Conservation (phyloP, 2,888 invertebrate genomes). For the Melanophora roralis region DNA sequence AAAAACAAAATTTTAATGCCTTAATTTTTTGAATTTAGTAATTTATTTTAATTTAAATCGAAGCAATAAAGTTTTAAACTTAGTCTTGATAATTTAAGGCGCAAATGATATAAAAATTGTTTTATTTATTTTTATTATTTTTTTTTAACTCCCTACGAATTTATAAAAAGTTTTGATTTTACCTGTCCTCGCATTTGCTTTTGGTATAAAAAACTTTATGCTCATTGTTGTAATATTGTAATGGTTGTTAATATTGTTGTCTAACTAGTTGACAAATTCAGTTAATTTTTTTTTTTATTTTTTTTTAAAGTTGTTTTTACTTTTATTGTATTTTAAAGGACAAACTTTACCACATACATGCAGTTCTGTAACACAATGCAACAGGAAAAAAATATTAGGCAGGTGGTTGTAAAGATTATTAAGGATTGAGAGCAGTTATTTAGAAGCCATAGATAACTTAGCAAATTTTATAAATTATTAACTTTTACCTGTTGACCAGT, state of each 20-base stretch:
- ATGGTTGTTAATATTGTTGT: slow-evolving; percentile 48
- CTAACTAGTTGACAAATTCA: slow-evolving; percentile 52
- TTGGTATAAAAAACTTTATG: slow-evolving; percentile 20
- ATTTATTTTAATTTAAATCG: background rate
- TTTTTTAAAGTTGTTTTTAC: background rate
- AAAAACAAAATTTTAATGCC: too few relatives aligned
- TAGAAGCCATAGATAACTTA: background rate
- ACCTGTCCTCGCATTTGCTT: background rate
- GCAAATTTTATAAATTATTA: background rate
- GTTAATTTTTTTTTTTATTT: slow-evolving; percentile 17
- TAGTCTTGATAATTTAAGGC: slow-evolving; percentile 5
- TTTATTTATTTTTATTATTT: background rate
- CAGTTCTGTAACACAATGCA: background rate
- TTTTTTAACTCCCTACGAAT: too few relatives aligned
- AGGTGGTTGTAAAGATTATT: background rate
- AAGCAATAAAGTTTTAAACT: background rate
- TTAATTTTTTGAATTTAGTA: too few relatives aligned
- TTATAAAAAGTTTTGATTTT: slow-evolving; percentile 27
- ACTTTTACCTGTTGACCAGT: too few relatives aligned
- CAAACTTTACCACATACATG: slow-evolving; percentile 16
- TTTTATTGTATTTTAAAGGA: slow-evolving; percentile 3
- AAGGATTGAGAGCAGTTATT: background rate
- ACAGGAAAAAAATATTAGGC: background rate
- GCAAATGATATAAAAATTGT: background rate
- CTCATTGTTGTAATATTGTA: slow-evolving; percentile 24